Evolutionary conservation across 2,888 invertebrate species (phyloP), one percentile per base, ranked within the genome.

Genomic region (Metopia argyrocephala): DNA sequence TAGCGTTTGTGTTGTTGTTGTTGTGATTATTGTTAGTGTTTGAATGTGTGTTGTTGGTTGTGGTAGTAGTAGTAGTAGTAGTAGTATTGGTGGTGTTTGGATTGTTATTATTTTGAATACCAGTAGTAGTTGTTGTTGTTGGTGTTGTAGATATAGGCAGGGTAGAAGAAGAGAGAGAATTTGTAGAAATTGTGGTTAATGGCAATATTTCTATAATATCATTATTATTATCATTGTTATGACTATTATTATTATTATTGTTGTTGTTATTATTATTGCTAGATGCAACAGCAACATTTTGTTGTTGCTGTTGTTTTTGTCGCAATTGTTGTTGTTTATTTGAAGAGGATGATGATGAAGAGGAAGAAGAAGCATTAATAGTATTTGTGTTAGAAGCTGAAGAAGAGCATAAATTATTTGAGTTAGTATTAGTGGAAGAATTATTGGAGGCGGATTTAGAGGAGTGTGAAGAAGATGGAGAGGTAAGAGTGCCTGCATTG

Each of bases 121-220:
- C 76, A 76, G 31, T 80, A 73, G 18, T 81, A 81, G 54, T 82
- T 79, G 76, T 79, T 73, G 70, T 62, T 61, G 65, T 79, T 70
- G 76, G 50, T 74, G 73, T 73, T 56, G 65, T 71, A 71, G 78
- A 62, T 78, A 78, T 70, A 65, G 79, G 81, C 81, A 64, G 70
- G 70, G 80, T 82, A 68, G 83, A 78, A 84, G 82, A 83, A 83
- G 82, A 83, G 83, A 83, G 79, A 82, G 83, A 80, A 78, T 82
- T 83, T 78, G 84, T 75, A 80, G 84, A 82, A 81, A 78, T 82
- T 75, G 69, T 62, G 71, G 84, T 84, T 80, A 89, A 86, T 86
- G 87, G 87, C 83, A 88, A 86, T 68, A 88, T 88, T 85, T 88
- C 88, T 81, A 84, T 82, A 64, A 89, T 83, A 82, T 88, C 89